A percentile compares a stretch with the other conserved stretches of the same genome.
phyloP scores from a whole-genome alignment of 2,113 vertebrate genomes.

The Sturnus vulgaris region DNA sequence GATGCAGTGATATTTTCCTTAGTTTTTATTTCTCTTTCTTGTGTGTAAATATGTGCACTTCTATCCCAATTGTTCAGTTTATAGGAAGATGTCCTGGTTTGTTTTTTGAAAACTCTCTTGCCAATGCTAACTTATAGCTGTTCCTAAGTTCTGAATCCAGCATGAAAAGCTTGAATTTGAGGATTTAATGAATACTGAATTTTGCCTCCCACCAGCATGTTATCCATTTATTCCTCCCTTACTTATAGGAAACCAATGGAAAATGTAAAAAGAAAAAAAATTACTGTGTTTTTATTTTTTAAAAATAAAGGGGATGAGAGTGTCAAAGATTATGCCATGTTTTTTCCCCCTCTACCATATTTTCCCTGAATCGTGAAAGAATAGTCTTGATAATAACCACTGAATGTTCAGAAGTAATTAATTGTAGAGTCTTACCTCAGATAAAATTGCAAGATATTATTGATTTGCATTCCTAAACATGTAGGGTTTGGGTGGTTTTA shows the following conservation, averaged over 20 bases:
- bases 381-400: not conserved
- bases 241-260: not conserved
- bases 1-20: not conserved
- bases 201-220: not conserved
- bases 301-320: not conserved
- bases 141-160: not conserved
- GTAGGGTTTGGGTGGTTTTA: not conserved
- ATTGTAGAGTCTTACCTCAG: not conserved
- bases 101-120: not conserved
- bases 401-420: not conserved
- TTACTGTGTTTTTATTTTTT: not conserved
- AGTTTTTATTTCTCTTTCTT: not conserved
- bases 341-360: not conserved
- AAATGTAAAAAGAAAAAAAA: not conserved
- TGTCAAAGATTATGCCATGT: not conserved
- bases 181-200: not conserved
- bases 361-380: not conserved
- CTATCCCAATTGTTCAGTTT: not conserved
- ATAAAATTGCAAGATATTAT: not conserved
- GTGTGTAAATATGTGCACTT: not conserved
- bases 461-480: not conserved
- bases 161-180: not conserved
- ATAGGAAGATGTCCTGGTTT: not conserved
- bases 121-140: not conserved
- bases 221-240: not conserved